Base-by-base conservation (phyloP, 2,888 invertebrate species). In the Furcula furcula region DNA sequence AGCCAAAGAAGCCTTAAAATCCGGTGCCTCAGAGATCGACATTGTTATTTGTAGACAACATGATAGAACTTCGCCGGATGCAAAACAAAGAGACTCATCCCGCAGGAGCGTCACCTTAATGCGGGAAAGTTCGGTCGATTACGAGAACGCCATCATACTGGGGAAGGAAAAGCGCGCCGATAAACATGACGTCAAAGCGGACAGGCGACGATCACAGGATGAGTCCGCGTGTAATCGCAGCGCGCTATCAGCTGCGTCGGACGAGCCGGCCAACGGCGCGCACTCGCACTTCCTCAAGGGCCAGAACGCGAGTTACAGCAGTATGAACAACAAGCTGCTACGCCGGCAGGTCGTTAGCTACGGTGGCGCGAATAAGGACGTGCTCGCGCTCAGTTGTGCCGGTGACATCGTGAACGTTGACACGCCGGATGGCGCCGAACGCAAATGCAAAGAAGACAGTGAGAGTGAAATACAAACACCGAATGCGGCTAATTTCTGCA, bases 51-150 rank as follows among this genome's bases (percentile, higher is more conserved):
- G 92, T 35, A 86, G 92, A 64, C 75, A 83, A 62, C 74, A 82
- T 22, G 77, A 86, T 9, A 81, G 77, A 59, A 46, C 55, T 1
- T 28, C 54, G 7, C 36, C 60, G 7, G 71, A 76, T 28, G 28
- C 41, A 5, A 66, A 63, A 41, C 75, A 74, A 52, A 66, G 69
- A 40, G 72, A 72, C 34, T 34, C 49, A n/a, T 50, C 72, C 3
- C 76, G 73, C 44, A 72, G 61, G 43, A 74, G 49, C 20, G 46
- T 67, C 4, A 40, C 69, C 5, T 46, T 85, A 34, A 90, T 93
- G 88, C 90, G 90, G 43, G 93, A 94, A 75, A 93, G 92, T 67
- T 92, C 92, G 15, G 93, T 93, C 1, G 93, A 93, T 77, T 93
- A 93, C 53, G 93, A 93, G 59, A 92, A 93, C 64, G 90, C 87